Evolutionary conservation across 2,888 invertebrate genomes (phyloP).

Genomic region (Gastracanthus pulcherrimus): DNA sequence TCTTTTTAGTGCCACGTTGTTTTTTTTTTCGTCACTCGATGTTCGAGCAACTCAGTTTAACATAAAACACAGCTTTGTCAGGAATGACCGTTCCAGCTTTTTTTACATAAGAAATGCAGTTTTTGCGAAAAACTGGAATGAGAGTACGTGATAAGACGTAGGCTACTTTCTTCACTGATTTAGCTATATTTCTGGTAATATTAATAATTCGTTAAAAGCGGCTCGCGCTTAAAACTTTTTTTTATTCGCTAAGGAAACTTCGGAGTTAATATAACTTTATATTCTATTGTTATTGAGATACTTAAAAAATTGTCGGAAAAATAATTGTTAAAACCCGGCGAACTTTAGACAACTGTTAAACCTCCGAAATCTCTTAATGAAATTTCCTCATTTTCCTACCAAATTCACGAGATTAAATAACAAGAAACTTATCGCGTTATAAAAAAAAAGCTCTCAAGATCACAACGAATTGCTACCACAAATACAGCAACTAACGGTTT

Average conservation of each 20-base stretch:
- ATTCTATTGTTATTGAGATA: background rate
- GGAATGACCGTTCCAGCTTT: conserved; percentile 19
- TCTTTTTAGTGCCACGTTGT: background rate
- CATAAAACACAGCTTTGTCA: conserved; percentile 25
- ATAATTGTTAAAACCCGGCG: background rate
- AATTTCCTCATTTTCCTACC: background rate
- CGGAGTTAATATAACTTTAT: background rate
- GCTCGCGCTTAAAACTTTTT: background rate
- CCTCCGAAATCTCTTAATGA: background rate
- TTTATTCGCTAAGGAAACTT: background rate
- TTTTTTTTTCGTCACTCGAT: too few relatives aligned
- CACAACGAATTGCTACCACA: background rate
- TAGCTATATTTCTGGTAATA: background rate
- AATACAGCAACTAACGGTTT: too few relatives aligned
- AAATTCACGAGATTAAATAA: background rate
- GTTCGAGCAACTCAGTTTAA: background rate
- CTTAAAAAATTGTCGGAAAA: too few relatives aligned
- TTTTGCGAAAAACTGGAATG: conserved; percentile 6
- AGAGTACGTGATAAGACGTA: conserved; percentile 3
- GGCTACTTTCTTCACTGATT: background rate
- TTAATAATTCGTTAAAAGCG: background rate
- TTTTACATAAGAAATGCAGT: conserved; percentile 26
- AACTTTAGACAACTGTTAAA: background rate
- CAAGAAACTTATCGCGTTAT: background rate
- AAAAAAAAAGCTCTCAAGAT: background rate